Evolutionary conservation across 2,888 invertebrate species (phyloP).

Genomic region (Caenorhabditis sp.): DNA sequence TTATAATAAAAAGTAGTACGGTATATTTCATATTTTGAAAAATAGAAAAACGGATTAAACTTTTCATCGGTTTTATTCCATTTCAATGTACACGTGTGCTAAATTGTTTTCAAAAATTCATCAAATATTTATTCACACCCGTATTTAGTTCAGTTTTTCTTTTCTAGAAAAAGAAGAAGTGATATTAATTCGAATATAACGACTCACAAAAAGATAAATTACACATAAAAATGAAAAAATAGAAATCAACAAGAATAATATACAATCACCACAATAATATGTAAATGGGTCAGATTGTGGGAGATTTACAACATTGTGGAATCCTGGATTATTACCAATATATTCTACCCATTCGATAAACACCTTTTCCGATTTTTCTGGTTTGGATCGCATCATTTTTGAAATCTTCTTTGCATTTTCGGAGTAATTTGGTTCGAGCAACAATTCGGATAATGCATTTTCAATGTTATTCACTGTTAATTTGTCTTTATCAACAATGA

Average conservation of each 20-base stretch:
- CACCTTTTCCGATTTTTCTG: slow-evolving; percentile 24
- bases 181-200: neutral
- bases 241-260: neutral
- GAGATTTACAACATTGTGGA: slow-evolving; percentile 18
- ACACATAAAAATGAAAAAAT: neutral
- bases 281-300: slow-evolving; percentile 10
- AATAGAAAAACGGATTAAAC: neutral
- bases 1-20: neutral
- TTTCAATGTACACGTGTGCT: neutral
- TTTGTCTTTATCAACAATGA: slow-evolving; percentile 21
- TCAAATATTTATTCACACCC: neutral
- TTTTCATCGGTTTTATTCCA: neutral
- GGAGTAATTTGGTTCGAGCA: slow-evolving; percentile 28
- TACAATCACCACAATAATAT: slow-evolving; percentile 25
- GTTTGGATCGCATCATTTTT: slow-evolving; percentile 34
- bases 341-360: slow-evolving; percentile 44
- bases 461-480: slow-evolving; percentile 28
- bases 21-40: neutral
- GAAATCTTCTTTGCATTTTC: slow-evolving; percentile 29
- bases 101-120: neutral
- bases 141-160: neutral
- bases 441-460: slow-evolving; percentile 14
- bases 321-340: slow-evolving; percentile 33
- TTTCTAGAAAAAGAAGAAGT: neutral
- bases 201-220: neutral